Percentiles rank a stretch among this genome's conserved stretches.
Evolutionary conservation across 2,888 invertebrate genomes (phyloP).

Genomic region (Hypena proboscidalis): DNA sequence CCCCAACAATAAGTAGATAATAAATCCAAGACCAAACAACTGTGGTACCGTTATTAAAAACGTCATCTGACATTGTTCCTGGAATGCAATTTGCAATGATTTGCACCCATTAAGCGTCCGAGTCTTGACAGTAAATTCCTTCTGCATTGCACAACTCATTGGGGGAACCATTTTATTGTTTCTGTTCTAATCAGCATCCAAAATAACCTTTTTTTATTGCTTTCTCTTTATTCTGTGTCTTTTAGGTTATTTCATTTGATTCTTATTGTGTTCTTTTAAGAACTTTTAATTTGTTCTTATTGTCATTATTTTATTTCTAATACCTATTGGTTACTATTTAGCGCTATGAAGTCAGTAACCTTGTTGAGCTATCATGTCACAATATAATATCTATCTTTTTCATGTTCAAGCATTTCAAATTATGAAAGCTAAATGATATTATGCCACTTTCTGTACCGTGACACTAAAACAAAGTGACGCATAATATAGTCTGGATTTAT

Average conservation of each 20-base stretch:
- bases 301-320: too few species aligned
- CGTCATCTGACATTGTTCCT: constrained; percentile 57
- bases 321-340: too few species aligned
- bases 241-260: too few species aligned
- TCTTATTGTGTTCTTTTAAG: too few species aligned
- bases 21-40: constrained; percentile 22
- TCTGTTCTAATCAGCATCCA: constrained; percentile 20
- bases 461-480: neutral
- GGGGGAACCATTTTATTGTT: constrained; percentile 51
- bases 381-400: neutral
- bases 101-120: constrained; percentile 72
- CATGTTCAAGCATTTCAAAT: neutral
- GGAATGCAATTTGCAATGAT: constrained; percentile 78
- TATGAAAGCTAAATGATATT: neutral
- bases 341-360: too few species aligned
- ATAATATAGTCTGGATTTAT: constrained; percentile 2
- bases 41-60: constrained; percentile 56
- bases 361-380: too few species aligned
- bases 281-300: too few species aligned
- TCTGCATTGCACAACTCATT: constrained; percentile 68
- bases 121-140: constrained; percentile 74
- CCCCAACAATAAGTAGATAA: constrained; percentile 9
- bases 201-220: constrained; percentile 6
- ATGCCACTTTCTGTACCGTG: too few species aligned
- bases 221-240: neutral